phyloP scores from a whole-genome alignment of 1,140 invertebrate species.

The Coboldia fuscipes region DNA sequence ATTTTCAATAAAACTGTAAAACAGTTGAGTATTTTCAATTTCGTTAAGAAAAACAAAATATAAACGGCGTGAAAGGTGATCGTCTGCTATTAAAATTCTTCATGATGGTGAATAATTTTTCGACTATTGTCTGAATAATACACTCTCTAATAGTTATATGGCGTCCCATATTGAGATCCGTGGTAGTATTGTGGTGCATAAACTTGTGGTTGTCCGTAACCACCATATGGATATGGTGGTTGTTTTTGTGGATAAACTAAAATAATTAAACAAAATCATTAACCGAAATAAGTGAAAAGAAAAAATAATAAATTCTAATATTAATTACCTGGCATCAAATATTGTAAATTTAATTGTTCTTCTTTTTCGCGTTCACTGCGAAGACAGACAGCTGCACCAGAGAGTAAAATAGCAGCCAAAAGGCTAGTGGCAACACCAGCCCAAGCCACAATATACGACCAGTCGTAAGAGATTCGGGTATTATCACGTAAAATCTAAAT shows the following conservation, averaged over 20 bases:
- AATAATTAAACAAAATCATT: constrained; percentile 5
- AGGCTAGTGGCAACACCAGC: constrained; percentile 76
- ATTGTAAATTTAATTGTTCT: constrained; percentile 91
- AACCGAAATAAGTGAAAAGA: neutral
- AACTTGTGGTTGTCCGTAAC: constrained; percentile 61
- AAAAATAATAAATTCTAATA: neutral
- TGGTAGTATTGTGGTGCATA: constrained; percentile 76
- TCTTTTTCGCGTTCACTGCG: constrained; percentile 78
- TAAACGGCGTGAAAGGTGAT: too few species aligned
- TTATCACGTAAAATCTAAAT: constrained; percentile 65
- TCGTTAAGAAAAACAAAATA: neutral
- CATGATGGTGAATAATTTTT: too few species aligned
- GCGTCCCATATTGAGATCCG: constrained; percentile 80
- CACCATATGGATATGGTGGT: constrained; percentile 61
- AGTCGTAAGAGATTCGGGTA: constrained; percentile 73
- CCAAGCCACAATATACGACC: constrained; percentile 91
- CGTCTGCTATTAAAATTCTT: too few species aligned
- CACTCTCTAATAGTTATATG: constrained; percentile 79
- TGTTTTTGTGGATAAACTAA: constrained; percentile 85
- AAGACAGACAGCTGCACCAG: constrained; percentile 78
- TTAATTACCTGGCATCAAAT: constrained; percentile 75
- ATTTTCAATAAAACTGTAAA: neutral
- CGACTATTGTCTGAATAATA: too few species aligned
- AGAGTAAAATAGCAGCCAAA: constrained; percentile 74
- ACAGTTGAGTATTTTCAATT: neutral